Percentiles rank a stretch among this genome's conserved stretches.
phyloP scores from a whole-genome alignment of 1,140 invertebrate genomes.

The Melanaphis sacchari region DNA sequence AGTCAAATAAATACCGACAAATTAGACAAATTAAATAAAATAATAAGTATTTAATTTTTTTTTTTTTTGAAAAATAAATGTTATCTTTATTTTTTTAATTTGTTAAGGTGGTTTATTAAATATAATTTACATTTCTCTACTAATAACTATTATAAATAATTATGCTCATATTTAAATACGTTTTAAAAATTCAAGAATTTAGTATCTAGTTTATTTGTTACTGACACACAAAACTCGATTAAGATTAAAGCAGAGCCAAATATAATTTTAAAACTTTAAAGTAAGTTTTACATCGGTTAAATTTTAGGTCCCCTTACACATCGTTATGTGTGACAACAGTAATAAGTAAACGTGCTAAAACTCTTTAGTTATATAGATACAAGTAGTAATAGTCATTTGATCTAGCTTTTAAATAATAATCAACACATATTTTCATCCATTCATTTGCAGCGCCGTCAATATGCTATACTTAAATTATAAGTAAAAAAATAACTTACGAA shows the following conservation, averaged over 20 bases:
- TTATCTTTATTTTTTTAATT: neutral
- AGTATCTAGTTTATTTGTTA: neutral
- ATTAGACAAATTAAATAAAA: neutral
- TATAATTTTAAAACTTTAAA: slow-evolving; percentile 36
- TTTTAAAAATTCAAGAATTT: neutral
- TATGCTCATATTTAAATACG: neutral
- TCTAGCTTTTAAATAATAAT: too few relatives aligned
- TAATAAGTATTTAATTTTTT: neutral
- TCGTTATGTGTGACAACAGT: neutral
- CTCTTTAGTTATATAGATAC: neutral
- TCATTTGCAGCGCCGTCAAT: too few relatives aligned
- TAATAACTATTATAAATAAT: neutral
- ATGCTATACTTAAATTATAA: too few relatives aligned
- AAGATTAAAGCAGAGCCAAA: neutral
- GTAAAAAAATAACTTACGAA: too few relatives aligned
- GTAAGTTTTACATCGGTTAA: neutral
- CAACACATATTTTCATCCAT: too few relatives aligned
- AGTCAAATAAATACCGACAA: neutral
- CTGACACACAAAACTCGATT: neutral
- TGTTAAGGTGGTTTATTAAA: neutral
- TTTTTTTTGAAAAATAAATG: too few relatives aligned
- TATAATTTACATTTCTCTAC: neutral
- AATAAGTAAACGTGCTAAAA: neutral
- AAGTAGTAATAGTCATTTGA: neutral
- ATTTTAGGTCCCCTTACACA: neutral